Evolutionary conservation across 2,888 invertebrate genomes (phyloP).

Genomic region (Synergus itoensis): DNA sequence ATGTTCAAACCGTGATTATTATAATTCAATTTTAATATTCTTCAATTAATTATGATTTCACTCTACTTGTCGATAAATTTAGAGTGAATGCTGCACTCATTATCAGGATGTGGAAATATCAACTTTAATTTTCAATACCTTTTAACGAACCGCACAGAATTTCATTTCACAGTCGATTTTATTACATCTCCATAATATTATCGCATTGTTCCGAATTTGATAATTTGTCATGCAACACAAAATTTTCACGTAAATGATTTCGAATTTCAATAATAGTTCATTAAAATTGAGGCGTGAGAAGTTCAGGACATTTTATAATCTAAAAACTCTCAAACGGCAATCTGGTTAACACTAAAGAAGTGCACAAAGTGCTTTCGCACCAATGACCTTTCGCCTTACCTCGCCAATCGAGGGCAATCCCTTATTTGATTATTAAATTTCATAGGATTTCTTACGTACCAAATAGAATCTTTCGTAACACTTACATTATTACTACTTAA

Average conservation of each 20-base stretch:
- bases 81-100: not conserved
- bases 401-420: conserved; percentile 22
- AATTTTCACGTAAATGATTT: not conserved
- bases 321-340: conserved; percentile 12
- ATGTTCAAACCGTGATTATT: not conserved
- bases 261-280: not conserved
- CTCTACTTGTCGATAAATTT: not conserved
- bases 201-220: not conserved
- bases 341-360: conserved; percentile 14
- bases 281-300: not conserved
- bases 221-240: not conserved
- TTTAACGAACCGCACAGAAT: not conserved
- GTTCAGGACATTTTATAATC: not conserved
- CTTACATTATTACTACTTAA: conserved; percentile 32
- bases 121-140: conserved; percentile 28
- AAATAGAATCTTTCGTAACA: conserved; percentile 21
- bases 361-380: conserved; percentile 30
- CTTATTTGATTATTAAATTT: conserved; percentile 32
- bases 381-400: conserved; percentile 13
- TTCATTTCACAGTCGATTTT: conserved; percentile 1
- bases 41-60: not conserved
- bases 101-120: not conserved
- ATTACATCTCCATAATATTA: not conserved
- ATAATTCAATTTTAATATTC: not conserved
- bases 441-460: conserved; percentile 19